Percentiles rank a stretch among this genome's conserved stretches.
Evolutionary conservation across 2,888 invertebrate genomes (phyloP).

Genomic region (Hydropsyche betteni): DNA sequence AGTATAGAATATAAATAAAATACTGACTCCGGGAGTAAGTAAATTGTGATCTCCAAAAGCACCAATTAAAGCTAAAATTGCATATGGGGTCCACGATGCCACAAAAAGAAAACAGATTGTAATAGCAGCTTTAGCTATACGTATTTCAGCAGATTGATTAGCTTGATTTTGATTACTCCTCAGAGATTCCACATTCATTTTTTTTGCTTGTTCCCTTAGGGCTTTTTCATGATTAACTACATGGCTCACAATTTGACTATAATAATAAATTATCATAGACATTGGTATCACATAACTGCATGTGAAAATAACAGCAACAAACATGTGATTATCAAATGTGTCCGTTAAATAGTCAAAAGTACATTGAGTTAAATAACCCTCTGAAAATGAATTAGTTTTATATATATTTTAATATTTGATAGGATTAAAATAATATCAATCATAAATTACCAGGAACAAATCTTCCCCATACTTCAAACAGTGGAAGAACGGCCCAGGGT

Average conservation of each 20-base stretch:
- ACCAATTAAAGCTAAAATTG: constrained; percentile 81
- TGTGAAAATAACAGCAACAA: constrained; percentile 78
- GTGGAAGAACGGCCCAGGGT: constrained; percentile 84
- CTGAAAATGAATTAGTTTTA: constrained; percentile 60
- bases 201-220: constrained; percentile 77
- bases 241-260: constrained; percentile 86
- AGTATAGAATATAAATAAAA: not conserved
- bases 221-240: constrained; percentile 89
- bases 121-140: constrained; percentile 89
- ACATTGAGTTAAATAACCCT: constrained; percentile 90
- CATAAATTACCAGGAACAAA: constrained; percentile 75
- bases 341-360: constrained; percentile 84
- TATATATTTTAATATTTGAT: not conserved
- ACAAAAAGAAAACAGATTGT: constrained; percentile 87
- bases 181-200: constrained; percentile 90
- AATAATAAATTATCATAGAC: constrained; percentile 80
- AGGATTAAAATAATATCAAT: not conserved
- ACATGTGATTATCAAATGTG: constrained; percentile 80
- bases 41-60: constrained; percentile 80
- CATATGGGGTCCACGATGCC: constrained; percentile 92
- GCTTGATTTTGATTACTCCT: constrained; percentile 72
- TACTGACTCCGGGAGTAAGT: constrained; percentile 73
- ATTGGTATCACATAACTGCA: constrained; percentile 84
- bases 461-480: constrained; percentile 85
- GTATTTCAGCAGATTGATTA: constrained; percentile 78